Conservation (phyloP, 1,140 invertebrate genomes). For the Ctenoplectra terminalis region DNA sequence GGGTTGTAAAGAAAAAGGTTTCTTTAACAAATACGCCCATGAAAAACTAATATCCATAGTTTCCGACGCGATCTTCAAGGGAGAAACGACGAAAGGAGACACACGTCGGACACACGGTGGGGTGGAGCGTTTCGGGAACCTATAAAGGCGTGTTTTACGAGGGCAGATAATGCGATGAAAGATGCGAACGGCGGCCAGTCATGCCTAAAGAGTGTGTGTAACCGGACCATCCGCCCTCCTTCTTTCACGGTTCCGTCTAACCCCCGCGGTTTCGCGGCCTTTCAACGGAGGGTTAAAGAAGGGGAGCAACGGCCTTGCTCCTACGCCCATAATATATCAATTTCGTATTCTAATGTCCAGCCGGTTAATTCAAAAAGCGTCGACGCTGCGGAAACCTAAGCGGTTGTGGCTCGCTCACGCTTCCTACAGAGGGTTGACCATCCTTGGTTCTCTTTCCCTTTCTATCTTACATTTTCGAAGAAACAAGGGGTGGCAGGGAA, state of each 20-base stretch:
- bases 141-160: slow-evolving; percentile 77
- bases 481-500: slow-evolving; percentile 21
- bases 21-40: slow-evolving; percentile 40
- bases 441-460: slow-evolving; percentile 28
- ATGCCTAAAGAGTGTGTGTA: slow-evolving; percentile 75
- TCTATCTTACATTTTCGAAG: slow-evolving; percentile 1
- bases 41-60: slow-evolving; percentile 50
- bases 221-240: slow-evolving; percentile 65
- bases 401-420: slow-evolving; percentile 54
- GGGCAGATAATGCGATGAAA: slow-evolving; percentile 77
- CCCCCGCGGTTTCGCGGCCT: slow-evolving; percentile 62
- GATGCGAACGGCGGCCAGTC: slow-evolving; percentile 73
- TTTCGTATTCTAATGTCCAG: slow-evolving; percentile 78
- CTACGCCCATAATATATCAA: slow-evolving; percentile 76
- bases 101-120: not conserved
- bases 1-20: slow-evolving; percentile 32
- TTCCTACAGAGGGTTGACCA: slow-evolving; percentile 55
- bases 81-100: slow-evolving; percentile 4
- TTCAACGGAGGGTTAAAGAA: slow-evolving; percentile 40
- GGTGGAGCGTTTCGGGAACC: slow-evolving; percentile 60
- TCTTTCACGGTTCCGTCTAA: slow-evolving; percentile 58
- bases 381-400: slow-evolving; percentile 75
- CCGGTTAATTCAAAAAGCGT: slow-evolving; percentile 78
- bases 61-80: not conserved
- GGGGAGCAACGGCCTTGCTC: slow-evolving; percentile 27